Percentiles rank a stretch among this genome's conserved stretches.
Conservation (phyloP, 2,797 vertebrate species). For the Myotis vivesi region DNA sequence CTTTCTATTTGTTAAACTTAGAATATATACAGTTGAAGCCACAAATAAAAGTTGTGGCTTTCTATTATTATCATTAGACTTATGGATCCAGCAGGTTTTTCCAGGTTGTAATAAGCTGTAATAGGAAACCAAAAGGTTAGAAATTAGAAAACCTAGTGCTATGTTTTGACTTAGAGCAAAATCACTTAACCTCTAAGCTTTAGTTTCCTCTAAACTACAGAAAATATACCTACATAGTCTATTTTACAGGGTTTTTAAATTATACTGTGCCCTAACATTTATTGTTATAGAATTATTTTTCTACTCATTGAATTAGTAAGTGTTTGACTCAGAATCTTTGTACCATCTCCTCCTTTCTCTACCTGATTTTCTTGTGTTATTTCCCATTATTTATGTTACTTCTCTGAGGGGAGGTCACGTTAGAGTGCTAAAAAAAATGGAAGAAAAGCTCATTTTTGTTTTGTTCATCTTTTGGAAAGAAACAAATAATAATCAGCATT, state of each 20-base stretch:
- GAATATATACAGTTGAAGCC: slow-evolving; percentile 9
- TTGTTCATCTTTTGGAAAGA: background rate
- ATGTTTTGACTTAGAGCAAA: background rate
- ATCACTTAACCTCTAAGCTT: background rate
- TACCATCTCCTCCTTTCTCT: background rate
- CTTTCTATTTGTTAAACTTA: slow-evolving; percentile 1
- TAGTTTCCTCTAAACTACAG: background rate
- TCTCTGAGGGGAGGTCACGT: background rate
- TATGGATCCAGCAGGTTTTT: background rate
- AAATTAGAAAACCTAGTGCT: background rate
- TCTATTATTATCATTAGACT: background rate
- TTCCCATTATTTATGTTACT: background rate
- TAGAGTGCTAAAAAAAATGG: background rate
- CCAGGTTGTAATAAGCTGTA: background rate
- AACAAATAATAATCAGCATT: background rate
- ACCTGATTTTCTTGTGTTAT: background rate
- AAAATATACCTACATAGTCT: background rate
- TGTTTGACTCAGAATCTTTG: background rate
- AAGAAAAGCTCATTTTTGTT: slow-evolving; percentile 5
- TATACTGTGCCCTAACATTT: background rate
- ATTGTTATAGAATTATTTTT: background rate
- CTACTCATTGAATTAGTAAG: background rate
- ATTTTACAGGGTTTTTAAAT: background rate
- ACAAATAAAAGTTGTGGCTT: background rate
- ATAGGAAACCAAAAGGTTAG: background rate